phyloP scores from a whole-genome alignment of 2,888 invertebrate genomes.

The Adineta ricciae region DNA sequence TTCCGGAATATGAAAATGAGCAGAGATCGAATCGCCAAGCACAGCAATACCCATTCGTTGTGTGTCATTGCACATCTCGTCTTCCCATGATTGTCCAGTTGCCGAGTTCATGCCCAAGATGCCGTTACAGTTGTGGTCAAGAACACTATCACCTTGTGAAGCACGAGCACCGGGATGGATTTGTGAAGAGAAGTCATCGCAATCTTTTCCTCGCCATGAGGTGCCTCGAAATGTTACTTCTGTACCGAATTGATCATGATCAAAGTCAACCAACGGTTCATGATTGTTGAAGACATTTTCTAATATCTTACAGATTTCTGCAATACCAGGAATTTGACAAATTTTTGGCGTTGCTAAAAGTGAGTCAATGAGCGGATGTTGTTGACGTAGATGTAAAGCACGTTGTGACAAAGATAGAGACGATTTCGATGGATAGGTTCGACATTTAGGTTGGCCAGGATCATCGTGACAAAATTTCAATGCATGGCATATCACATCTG shows the following conservation, averaged over 20 bases:
- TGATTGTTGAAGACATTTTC: not conserved
- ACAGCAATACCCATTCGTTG: conserved; percentile 44
- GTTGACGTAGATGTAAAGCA: not conserved
- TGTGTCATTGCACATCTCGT: conserved; percentile 43
- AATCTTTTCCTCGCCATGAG: conserved; percentile 46
- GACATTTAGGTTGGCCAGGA: conserved; percentile 38
- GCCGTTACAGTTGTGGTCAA: conserved; percentile 51
- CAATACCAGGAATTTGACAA: conserved; percentile 41
- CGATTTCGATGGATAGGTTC: conserved; percentile 37
- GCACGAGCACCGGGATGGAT: conserved; percentile 43
- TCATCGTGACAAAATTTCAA: conserved; percentile 40
- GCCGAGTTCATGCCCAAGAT: conserved; percentile 44
- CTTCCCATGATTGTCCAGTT: conserved; percentile 43
- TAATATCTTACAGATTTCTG: conserved; percentile 37
- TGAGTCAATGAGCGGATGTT: not conserved
- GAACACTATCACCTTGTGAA: conserved; percentile 39
- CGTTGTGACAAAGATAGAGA: not conserved
- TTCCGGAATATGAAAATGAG: conserved; percentile 54
- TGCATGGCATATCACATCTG: conserved; percentile 41
- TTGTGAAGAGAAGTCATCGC: conserved; percentile 38
- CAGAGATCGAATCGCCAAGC: conserved; percentile 53
- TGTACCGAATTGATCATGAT: not conserved
- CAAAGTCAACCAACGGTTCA: not conserved
- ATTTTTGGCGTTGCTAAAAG: conserved; percentile 27
- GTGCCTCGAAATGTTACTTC: conserved; percentile 41